Base-by-base conservation (phyloP, 2,888 invertebrate species). In the Catocala sponsa region DNA sequence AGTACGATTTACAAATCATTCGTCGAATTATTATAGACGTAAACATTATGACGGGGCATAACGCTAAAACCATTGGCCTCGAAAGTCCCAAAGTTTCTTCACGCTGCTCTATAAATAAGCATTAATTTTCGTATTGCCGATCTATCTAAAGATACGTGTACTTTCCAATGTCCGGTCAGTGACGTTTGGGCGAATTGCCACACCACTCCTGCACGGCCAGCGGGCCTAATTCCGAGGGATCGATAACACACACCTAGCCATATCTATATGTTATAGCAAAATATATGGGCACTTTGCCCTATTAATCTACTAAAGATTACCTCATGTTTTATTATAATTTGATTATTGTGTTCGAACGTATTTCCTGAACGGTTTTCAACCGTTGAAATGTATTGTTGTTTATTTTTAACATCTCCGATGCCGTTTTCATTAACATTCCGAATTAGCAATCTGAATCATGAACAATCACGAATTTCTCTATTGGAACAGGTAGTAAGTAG, bases 41-140 rank as follows among this genome's bases (percentile, higher is more conserved):
- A 85, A 87, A 86, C 79, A 76, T 63, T 74, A 79, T 76, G 80
- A 81, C 75, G 73, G 74, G 70, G 68, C 65, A 74, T 77, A 77
- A 68, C 74, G 73, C 68, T 72, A 73, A 82, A 84, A 84, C 82
- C 74, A 79, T 82, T 85, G 86, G 83, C 87, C 88, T 80, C 85
- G 78, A 86, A 84, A 83, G 46, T 56, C 48, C 35, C 42, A 65
- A 72, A 69, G 55, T 74, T 71, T 80, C 80, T 82, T 78, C 81
- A 84, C 82, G 79, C 78, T 74, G 79, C 79, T 83, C 88, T 91
- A 89, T 85, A 86, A 89, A 91, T 90, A 90, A 79, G 78, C 56
- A 68, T 72, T 72, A 71, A 72, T 76, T 81, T 79, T 78, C 70
- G 62, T 75, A 75, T 82, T 83, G 85, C 79, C 75, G 84, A 79